Conservation (phyloP, 2,888 invertebrate species). For the Diachrysia chrysitis region DNA sequence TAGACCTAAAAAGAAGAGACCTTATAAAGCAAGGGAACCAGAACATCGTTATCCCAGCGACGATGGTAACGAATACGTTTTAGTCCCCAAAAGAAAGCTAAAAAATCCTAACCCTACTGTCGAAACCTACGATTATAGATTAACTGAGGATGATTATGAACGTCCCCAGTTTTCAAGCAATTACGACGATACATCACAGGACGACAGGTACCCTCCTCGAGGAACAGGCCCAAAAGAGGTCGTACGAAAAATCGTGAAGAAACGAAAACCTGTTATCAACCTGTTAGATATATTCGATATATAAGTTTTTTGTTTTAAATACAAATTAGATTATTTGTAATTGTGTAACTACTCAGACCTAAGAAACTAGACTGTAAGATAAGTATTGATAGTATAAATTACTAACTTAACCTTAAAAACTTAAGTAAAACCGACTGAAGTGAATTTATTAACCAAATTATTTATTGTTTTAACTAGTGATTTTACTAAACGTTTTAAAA, state of each 20-base stretch:
- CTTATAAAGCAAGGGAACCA: constrained; percentile 67
- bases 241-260: constrained; percentile 80
- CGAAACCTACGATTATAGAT: constrained; percentile 74
- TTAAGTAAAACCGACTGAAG: constrained; percentile 34
- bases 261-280: constrained; percentile 80
- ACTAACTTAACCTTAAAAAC: neutral
- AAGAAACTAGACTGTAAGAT: constrained; percentile 38
- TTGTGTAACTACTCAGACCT: constrained; percentile 40
- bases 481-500: constrained; percentile 17
- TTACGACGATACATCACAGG: constrained; percentile 71
- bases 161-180: constrained; percentile 66
- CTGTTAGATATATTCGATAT: constrained; percentile 85
- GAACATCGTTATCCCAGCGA: constrained; percentile 71
- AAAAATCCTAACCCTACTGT: constrained; percentile 71
- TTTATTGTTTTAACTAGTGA: constrained; percentile 36
- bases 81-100: constrained; percentile 83
- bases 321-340: constrained; percentile 76
- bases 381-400: constrained; percentile 42
- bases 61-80: constrained; percentile 79
- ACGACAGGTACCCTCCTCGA: constrained; percentile 71
- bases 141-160: constrained; percentile 78
- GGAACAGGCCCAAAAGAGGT: constrained; percentile 73
- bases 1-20: constrained; percentile 80
- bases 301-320: constrained; percentile 68
- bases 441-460: constrained; percentile 40